Conservation (phyloP, 2,797 vertebrate genomes). For the Urocyon cinereoargenteus region DNA sequence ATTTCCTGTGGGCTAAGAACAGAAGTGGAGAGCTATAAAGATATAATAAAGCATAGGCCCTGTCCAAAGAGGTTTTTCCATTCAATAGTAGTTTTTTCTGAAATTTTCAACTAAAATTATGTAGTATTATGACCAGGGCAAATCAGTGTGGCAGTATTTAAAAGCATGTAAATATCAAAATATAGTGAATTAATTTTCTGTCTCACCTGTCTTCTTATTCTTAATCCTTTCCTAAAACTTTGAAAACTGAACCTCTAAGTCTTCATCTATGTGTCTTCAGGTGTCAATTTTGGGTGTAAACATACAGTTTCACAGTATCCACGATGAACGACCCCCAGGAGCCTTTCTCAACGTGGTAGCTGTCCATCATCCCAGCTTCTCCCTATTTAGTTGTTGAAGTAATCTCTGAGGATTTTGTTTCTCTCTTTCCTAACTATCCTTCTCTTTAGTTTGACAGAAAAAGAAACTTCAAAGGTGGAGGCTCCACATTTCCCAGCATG, state of each 20-base stretch:
- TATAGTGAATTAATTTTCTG: not conserved
- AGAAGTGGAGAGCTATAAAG: not conserved
- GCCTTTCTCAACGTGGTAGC: not conserved
- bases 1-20: not conserved
- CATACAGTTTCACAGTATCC: not conserved
- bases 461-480: conserved; percentile 55
- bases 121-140: not conserved
- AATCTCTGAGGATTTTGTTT: conserved; percentile 48
- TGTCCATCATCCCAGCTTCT: conserved; percentile 30
- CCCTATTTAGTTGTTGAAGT: conserved; percentile 1
- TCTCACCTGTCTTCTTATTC: not conserved
- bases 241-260: conserved; percentile 24
- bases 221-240: not conserved
- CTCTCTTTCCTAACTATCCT: conserved; percentile 47
- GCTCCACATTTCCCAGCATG: conserved; percentile 34
- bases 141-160: conserved; percentile 1
- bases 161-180: conserved; percentile 21
- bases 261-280: conserved; percentile 4
- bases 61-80: not conserved
- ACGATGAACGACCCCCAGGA: not conserved
- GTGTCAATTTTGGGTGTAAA: conserved; percentile 17
- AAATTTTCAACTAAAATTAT: conserved; percentile 56
- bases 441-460: conserved; percentile 56
- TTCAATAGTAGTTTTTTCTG: not conserved
- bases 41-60: not conserved